These are phyloP conservation scores for Pseudachorutes palmiensis DNA, from an alignment of 1,140 invertebrate genomes.

Conservation along the genomic window DNA sequence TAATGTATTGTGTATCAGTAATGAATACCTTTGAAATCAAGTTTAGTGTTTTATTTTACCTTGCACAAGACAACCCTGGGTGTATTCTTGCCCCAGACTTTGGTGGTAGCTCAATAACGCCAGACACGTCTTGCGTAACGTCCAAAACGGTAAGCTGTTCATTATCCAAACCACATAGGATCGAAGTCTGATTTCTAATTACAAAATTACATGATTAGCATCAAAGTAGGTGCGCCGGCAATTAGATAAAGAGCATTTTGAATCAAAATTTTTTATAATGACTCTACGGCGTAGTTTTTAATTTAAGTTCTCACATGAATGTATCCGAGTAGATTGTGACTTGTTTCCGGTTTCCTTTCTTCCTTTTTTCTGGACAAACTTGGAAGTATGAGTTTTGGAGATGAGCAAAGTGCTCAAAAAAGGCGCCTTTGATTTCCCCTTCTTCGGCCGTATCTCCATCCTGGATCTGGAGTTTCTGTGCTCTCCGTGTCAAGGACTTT, in stretches of 20 bases:
- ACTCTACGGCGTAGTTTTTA: too few relatives aligned
- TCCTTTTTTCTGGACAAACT: conserved; percentile 5
- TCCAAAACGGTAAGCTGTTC: conserved; percentile 17
- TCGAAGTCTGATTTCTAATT: background rate
- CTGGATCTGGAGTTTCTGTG: conserved; percentile 21
- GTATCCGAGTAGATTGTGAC: background rate
- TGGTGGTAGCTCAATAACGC: background rate
- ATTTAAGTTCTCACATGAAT: background rate
- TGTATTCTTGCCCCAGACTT: conserved; percentile 12
- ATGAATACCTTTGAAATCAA: too few relatives aligned
- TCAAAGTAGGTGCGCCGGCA: too few relatives aligned
- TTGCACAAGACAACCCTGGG: conserved; percentile 19
- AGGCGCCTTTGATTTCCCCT: conserved; percentile 6
- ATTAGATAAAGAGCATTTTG: too few relatives aligned
- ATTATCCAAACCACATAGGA: conserved; percentile 23
- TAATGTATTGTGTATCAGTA: too few relatives aligned
- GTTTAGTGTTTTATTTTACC: too few relatives aligned
- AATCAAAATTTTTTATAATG: too few relatives aligned
- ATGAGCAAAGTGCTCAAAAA: conserved; percentile 16
- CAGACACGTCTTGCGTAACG: background rate
- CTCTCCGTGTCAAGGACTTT: conserved; percentile 17
- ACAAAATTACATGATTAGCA: background rate
- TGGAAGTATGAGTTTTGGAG: background rate
- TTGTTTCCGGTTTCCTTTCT: background rate
- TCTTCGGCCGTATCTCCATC: conserved; percentile 19